A percentile compares a stretch with the other conserved stretches of the same genome.
Evolutionary conservation across 2,888 invertebrate genomes (phyloP).

Genomic region (Andrena chrysosceles): DNA sequence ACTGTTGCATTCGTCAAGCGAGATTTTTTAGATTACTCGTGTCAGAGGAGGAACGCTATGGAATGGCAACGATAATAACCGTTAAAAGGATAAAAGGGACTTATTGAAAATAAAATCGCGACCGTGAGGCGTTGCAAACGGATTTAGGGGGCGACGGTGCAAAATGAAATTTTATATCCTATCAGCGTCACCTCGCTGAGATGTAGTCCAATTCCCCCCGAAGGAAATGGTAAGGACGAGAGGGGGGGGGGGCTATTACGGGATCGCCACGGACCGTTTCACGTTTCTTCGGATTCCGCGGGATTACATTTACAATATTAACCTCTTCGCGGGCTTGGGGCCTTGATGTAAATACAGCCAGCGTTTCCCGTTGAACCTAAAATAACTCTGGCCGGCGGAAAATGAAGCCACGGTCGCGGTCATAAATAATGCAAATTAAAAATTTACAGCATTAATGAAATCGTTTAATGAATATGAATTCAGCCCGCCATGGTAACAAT

Average conservation of each 20-base stretch:
- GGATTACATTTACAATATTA: slow-evolving; percentile 63
- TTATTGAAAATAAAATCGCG: slow-evolving; percentile 14
- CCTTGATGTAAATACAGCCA: slow-evolving; percentile 23
- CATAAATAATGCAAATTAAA: background rate
- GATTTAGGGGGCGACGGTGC: slow-evolving; percentile 9
- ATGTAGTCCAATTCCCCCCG: slow-evolving; percentile 52
- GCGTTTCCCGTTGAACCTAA: background rate
- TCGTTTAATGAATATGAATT: slow-evolving; percentile 1
- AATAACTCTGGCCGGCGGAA: slow-evolving; percentile 14
- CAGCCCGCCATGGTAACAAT: background rate
- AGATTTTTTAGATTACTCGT: no score
- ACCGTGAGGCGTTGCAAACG: slow-evolving; percentile 4
- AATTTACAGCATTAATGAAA: slow-evolving; percentile 10
- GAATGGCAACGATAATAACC: slow-evolving; percentile 1
- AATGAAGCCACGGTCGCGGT: background rate
- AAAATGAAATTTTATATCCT: slow-evolving; percentile 57
- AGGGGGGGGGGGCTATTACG: slow-evolving; percentile 46
- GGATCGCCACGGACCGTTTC: slow-evolving; percentile 28
- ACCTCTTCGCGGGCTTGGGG: slow-evolving; percentile 15
- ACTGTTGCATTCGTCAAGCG: no score
- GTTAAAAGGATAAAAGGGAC: background rate
- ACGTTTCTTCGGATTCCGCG: slow-evolving; percentile 37
- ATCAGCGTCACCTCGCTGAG: slow-evolving; percentile 43
- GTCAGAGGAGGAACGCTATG: no score
- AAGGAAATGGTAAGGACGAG: slow-evolving; percentile 60